Evolutionary conservation across 2,888 invertebrate species (phyloP).

Genomic region (Willowsia nigromaculata): DNA sequence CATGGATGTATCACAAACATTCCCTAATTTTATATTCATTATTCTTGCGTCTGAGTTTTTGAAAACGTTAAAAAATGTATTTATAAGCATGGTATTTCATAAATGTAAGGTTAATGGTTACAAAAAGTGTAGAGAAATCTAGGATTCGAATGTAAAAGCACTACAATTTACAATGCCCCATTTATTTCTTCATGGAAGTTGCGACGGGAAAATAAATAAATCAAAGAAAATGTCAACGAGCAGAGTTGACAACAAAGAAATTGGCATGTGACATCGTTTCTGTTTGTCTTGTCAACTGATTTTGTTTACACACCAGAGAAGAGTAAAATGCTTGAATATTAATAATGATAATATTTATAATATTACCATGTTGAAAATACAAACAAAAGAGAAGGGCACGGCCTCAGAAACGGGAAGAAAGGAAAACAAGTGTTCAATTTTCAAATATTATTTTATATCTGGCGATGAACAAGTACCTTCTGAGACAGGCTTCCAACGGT

Average conservation of each 20-base stretch:
- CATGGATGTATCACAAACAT: too few species aligned
- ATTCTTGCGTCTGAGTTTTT: too few species aligned
- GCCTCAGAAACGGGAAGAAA: background rate
- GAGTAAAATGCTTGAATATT: background rate
- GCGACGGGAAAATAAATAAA: background rate
- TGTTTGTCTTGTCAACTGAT: background rate
- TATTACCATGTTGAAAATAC: background rate
- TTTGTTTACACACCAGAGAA: background rate
- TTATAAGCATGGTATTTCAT: too few species aligned
- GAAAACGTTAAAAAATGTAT: too few species aligned
- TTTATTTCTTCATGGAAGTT: background rate
- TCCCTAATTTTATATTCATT: too few species aligned
- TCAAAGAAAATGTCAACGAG: background rate
- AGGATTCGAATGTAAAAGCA: too few species aligned
- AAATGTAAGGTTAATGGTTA: too few species aligned
- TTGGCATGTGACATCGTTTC: background rate
- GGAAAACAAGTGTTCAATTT: background rate
- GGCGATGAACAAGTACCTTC: slow-evolving; percentile 73
- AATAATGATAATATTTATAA: background rate
- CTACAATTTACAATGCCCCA: background rate
- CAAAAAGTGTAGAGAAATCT: too few species aligned
- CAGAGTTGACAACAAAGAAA: slow-evolving; percentile 5
- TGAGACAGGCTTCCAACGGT: slow-evolving; percentile 78
- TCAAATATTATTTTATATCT: background rate
- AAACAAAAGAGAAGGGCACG: background rate